Conservation (phyloP, 1,140 invertebrate species). For the Eupeodes corollae region DNA sequence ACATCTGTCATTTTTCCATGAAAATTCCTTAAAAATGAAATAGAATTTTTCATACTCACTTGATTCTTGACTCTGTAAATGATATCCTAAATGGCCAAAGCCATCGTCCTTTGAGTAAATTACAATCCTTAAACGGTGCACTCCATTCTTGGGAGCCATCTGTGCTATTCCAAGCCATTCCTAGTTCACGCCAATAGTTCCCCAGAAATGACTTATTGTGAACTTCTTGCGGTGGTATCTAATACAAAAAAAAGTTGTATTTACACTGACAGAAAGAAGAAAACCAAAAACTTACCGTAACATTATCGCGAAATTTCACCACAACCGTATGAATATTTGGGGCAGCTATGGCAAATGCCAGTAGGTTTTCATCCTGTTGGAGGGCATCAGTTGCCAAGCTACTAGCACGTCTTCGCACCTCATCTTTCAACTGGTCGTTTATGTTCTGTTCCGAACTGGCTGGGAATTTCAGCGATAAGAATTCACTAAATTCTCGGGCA, state of each 20-base stretch:
- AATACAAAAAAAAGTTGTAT: background rate
- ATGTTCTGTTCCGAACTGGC: conserved; percentile 13
- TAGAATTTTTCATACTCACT: conserved; percentile 14
- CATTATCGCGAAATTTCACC: conserved; percentile 35
- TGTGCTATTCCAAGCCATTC: conserved; percentile 35
- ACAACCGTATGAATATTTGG: conserved; percentile 35
- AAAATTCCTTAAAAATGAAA: background rate
- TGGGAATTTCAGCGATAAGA: conserved; percentile 27
- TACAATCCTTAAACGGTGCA: conserved; percentile 35
- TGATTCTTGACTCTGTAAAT: conserved; percentile 29
- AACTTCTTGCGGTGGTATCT: conserved; percentile 34
- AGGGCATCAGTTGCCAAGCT: conserved; percentile 30
- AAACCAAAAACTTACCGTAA: conserved; percentile 20
- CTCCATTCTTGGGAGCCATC: conserved; percentile 35
- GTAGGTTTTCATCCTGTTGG: conserved; percentile 32
- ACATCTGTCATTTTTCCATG: too few species aligned
- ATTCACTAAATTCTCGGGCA: conserved; percentile 34
- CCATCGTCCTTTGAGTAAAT: conserved; percentile 32
- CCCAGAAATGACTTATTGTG: conserved; percentile 33
- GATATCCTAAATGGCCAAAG: conserved; percentile 37
- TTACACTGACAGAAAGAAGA: background rate
- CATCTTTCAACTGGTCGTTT: conserved; percentile 22
- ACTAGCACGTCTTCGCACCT: conserved; percentile 29
- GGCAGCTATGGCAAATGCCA: conserved; percentile 36
- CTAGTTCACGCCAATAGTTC: conserved; percentile 35